Percentiles rank a stretch among this genome's conserved stretches.
Evolutionary conservation across 2,888 invertebrate genomes (phyloP).

Genomic region (Heliothis peltigera): DNA sequence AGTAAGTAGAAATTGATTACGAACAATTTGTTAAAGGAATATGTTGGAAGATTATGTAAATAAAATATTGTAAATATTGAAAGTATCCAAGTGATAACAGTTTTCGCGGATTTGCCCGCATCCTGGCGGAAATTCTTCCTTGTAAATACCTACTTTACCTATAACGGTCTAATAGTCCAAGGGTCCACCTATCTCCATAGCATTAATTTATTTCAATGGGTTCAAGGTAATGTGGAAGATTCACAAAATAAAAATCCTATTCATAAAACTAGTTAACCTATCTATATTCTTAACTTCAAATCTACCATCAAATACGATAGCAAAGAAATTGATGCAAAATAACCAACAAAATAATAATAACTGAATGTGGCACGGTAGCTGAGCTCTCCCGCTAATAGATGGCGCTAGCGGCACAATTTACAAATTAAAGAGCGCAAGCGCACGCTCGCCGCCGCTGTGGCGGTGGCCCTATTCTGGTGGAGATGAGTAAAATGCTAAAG

Average conservation of each 20-base stretch:
- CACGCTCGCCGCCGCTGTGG: slow-evolving; percentile 69
- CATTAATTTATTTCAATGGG: no score
- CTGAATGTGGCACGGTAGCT: slow-evolving; percentile 58
- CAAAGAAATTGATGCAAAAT: slow-evolving; percentile 41
- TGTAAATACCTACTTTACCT: no score
- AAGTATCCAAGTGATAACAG: no score
- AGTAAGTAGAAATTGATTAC: neutral
- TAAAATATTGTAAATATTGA: no score
- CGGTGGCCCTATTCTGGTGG: slow-evolving; percentile 68
- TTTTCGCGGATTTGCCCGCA: no score
- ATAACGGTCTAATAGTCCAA: no score
- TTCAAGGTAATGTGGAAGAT: no score
- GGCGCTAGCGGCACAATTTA: slow-evolving; percentile 83
- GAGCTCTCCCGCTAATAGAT: slow-evolving; percentile 79
- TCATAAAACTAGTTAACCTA: neutral
- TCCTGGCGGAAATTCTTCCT: no score
- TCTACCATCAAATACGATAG: slow-evolving; percentile 50
- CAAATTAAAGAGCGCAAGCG: slow-evolving; percentile 85
- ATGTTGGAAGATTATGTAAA: no score
- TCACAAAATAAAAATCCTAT: neutral
- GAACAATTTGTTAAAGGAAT: no score
- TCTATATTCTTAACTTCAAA: slow-evolving; percentile 6
- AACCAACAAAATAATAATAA: slow-evolving; percentile 52
- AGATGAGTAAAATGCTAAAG: neutral
- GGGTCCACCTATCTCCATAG: no score